Conservation (phyloP, 2,888 invertebrate genomes). For the Epistrophella euchroma region DNA sequence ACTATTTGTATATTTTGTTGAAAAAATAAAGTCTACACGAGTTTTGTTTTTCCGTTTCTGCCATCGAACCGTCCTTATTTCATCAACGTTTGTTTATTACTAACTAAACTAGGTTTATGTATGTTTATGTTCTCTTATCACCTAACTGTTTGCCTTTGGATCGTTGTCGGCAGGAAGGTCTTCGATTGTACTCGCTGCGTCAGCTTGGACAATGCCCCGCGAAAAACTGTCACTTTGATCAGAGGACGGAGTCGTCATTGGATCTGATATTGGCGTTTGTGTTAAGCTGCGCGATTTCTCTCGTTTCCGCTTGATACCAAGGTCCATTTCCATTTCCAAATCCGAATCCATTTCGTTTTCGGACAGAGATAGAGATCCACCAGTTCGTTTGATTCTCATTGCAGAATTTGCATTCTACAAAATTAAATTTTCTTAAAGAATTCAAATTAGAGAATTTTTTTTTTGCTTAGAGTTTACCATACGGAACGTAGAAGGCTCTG, state of each 20-base stretch:
- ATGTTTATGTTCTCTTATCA: not conserved
- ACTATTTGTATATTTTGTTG: conserved; percentile 67
- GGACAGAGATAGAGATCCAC: conserved; percentile 91
- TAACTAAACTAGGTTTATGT: conserved; percentile 31
- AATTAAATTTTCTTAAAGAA: not conserved
- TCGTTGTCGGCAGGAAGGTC: conserved; percentile 62
- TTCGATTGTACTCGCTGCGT: conserved; percentile 48
- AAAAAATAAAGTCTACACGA: conserved; percentile 73
- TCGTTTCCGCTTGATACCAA: conserved; percentile 73
- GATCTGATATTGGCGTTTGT: conserved; percentile 75
- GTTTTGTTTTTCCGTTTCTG: conserved; percentile 45
- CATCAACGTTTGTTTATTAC: conserved; percentile 44
- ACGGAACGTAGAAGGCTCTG: conserved; percentile 88
- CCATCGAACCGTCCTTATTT: conserved; percentile 49
- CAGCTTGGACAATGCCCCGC: conserved; percentile 16
- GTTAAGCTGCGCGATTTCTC: conserved; percentile 78
- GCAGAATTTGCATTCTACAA: conserved; percentile 79
- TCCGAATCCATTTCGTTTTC: conserved; percentile 93
- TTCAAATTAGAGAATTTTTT: not conserved
- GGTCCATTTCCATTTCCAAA: conserved; percentile 82
- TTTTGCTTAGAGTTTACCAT: conserved; percentile 77
- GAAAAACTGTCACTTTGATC: conserved; percentile 46
- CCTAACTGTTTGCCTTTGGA: conserved; percentile 40
- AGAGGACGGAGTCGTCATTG: conserved; percentile 57
- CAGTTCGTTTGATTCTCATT: conserved; percentile 86